A percentile compares a stretch with the other conserved stretches of the same genome.
These are phyloP conservation scores for Tryphoninae sp. DNA, from an alignment of 2,888 invertebrate species.

Conservation along the genomic window DNA sequence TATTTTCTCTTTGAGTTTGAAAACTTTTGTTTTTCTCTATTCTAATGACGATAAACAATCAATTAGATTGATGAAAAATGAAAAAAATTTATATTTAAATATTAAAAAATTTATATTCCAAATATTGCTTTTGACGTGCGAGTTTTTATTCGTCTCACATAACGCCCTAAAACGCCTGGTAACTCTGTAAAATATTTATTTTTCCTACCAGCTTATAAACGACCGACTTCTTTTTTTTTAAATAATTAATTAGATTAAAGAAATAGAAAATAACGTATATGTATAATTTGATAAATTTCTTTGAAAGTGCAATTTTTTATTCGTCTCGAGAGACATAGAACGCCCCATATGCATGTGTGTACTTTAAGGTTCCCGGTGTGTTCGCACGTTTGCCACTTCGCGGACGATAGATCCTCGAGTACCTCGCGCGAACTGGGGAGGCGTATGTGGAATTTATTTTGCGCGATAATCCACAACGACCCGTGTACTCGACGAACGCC, in stretches of 20 bases:
- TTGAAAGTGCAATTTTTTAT: background rate
- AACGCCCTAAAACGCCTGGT: too few species aligned
- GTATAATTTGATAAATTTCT: background rate
- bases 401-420: conserved; percentile 43
- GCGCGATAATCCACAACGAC: conserved; percentile 54
- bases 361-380: background rate
- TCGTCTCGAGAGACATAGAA: background rate
- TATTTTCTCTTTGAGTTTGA: background rate
- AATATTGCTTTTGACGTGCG: too few species aligned
- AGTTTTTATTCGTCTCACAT: too few species aligned
- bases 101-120: too few species aligned
- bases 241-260: too few species aligned
- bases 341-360: too few species aligned
- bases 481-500: conserved; percentile 30
- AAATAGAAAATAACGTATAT: too few species aligned
- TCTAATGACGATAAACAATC: background rate
- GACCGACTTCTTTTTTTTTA: too few species aligned
- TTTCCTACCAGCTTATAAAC: too few species aligned
- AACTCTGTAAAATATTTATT: too few species aligned
- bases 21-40: too few species aligned
- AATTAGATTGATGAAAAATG: background rate
- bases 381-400: conserved; percentile 23
- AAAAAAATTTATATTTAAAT: too few species aligned
- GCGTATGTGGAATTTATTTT: conserved; percentile 58
- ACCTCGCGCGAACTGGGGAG: conserved; percentile 35